Base-by-base conservation (phyloP, 2,888 invertebrate species). In the Rotaria sp. region DNA sequence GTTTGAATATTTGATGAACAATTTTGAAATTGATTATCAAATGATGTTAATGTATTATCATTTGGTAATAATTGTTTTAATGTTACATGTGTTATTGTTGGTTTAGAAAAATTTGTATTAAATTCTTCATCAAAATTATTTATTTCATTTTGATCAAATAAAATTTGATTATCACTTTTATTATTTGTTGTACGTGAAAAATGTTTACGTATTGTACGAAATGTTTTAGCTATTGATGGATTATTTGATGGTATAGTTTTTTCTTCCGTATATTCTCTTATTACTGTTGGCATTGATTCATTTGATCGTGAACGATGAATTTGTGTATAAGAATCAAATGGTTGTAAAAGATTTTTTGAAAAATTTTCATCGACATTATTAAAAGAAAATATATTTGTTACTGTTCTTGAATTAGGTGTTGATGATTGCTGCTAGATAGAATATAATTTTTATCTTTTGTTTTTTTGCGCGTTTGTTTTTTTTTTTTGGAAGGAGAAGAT, bases 341-440 rank as follows among this genome's bases (percentile, higher is more conserved):
- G 35, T 67, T 67, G 67, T 21, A 67, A 35, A 21, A 21, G 35
- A 67, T 35, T 67, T 21, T 38, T 67, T 18, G 67, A 35, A 38
- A 67, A 30, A 21, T 35, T 67, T 67, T 67, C 67, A 8, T 67
- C 67, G 21, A 67, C 18, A 67, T 35, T 67, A 67, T 67, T 67
- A 67, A 35, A 67, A 2, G 67, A 67, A 35, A 67, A 67, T 67
- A 67, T 21, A 67, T 67, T 67, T 30, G 67, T 4, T 18, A 35
- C 2, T 35, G 35, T 5, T 35, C 18, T 13, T 35, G 67, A 35
- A 92, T 96, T 96, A 91, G 95, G 94, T 91, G 94, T 94, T 89
- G 96, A 95, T n/a, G 92, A 92, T 45, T 15, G 67, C 2, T 67
- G 67, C 67, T 67, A 67, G 67, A 35, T 55, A 55, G 30, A 35